A percentile compares a stretch with the other conserved stretches of the same genome.
These are phyloP conservation scores for Coptotermes formosanus DNA, from an alignment of 1,140 invertebrate genomes.

Conservation along the genomic window DNA sequence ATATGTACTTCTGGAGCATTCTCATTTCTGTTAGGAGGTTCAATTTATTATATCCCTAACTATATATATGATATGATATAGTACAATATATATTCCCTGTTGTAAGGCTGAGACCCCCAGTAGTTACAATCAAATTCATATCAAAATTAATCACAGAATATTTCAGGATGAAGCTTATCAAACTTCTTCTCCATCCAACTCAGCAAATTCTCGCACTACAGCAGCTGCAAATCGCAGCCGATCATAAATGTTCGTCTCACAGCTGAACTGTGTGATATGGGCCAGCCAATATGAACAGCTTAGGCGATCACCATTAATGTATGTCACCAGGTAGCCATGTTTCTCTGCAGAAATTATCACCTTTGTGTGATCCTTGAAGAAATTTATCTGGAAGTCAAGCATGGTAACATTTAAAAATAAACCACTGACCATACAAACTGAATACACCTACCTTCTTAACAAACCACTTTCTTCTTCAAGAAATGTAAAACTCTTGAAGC, in stretches of 20 bases:
- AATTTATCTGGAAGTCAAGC: conserved; percentile 61
- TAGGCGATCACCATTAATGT: conserved; percentile 63
- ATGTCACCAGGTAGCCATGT: conserved; percentile 57
- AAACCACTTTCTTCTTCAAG: too few relatives aligned
- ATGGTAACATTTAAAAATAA: not conserved
- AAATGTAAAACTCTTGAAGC: too few relatives aligned
- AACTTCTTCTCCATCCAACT: conserved; percentile 46
- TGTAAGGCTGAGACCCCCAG: not conserved
- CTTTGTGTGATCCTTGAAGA: conserved; percentile 76
- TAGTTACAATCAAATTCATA: not conserved
- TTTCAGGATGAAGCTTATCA: not conserved
- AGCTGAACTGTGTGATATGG: conserved; percentile 58
- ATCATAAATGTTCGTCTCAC: conserved; percentile 55
- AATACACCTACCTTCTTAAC: too few relatives aligned
- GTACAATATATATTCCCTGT: not conserved
- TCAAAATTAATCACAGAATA: conserved; percentile 4
- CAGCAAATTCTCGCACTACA: conserved; percentile 52
- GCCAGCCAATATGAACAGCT: conserved; percentile 60
- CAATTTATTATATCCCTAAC: not conserved
- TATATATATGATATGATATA: not conserved
- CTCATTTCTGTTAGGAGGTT: too few relatives aligned
- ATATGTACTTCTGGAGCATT: not conserved
- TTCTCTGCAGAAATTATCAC: conserved; percentile 68
- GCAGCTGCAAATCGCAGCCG: conserved; percentile 59
- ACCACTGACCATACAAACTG: not conserved